phyloP scores from a whole-genome alignment of 2,888 invertebrate genomes.

The Petrolisthes manimaculis region DNA sequence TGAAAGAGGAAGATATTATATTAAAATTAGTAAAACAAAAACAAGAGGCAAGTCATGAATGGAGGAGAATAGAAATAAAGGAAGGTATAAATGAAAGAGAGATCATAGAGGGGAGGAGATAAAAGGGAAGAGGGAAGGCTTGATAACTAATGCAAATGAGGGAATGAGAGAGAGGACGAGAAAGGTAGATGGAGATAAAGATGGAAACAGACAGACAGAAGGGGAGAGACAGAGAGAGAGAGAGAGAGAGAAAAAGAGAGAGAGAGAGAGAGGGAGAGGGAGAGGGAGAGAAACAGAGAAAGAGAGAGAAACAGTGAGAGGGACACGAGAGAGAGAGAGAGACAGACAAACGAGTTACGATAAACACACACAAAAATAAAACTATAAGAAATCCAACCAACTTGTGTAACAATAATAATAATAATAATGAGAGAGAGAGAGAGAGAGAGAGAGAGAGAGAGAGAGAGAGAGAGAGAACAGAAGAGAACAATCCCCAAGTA shows the following conservation, averaged over 20 bases:
- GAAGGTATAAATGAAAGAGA: not conserved
- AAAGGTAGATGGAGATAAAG: no score
- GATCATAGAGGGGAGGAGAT: no score
- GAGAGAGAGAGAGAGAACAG: not conserved
- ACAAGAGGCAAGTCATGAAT: not conserved
- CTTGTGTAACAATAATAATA: not conserved
- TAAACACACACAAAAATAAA: no score
- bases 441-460: slow-evolving; percentile 13
- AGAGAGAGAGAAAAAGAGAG: not conserved
- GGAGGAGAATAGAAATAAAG: not conserved
- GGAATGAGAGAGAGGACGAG: no score
- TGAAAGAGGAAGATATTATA: not conserved
- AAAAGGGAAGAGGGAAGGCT: no score
- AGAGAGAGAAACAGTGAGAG: not conserved
- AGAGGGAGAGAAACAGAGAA: not conserved
- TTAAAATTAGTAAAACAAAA: not conserved
- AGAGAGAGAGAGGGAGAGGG: not conserved
- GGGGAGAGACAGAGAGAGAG: not conserved
- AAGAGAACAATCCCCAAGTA: not conserved
- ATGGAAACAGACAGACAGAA: not conserved
- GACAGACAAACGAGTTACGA: not conserved
- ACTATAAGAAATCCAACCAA: no score
- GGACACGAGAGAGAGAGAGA: not conserved
- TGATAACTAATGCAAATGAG: no score
- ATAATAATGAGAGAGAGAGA: not conserved